A percentile compares a stretch with the other conserved stretches of the same genome.
phyloP scores from a whole-genome alignment of 2,888 invertebrate species.

The Dilophus febrilis region DNA sequence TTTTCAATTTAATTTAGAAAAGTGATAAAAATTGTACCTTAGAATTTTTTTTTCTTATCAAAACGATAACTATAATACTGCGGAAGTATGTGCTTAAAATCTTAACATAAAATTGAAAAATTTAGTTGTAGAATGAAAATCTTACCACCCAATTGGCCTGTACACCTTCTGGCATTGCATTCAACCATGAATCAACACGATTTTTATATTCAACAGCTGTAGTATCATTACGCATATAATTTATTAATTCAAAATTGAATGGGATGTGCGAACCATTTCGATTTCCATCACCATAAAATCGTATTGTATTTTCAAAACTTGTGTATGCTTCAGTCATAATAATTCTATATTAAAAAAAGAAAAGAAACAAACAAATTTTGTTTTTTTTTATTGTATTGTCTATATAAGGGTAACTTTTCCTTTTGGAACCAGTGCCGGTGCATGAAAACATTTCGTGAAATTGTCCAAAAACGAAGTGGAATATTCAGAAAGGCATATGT shows the following conservation, averaged over 20 bases:
- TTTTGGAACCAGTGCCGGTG: no score
- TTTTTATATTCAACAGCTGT: conserved; percentile 33
- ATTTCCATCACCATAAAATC: conserved; percentile 38
- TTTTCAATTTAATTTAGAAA: no score
- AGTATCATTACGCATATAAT: conserved; percentile 30
- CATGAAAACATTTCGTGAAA: no score
- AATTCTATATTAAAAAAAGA: conserved; percentile 24
- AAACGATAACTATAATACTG: no score
- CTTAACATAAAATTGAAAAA: background rate
- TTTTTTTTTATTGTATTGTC: conserved; percentile 11
- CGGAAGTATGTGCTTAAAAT: background rate
- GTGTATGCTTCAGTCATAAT: conserved; percentile 46
- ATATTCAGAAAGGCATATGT: no score
- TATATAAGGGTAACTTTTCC: no score
- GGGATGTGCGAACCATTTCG: conserved; percentile 40
- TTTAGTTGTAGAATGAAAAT: conserved; percentile 5
- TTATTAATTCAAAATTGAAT: conserved; percentile 46
- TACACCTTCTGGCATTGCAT: conserved; percentile 36
- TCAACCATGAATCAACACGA: conserved; percentile 38
- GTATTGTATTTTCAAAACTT: conserved; percentile 35
- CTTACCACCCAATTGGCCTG: conserved; percentile 52
- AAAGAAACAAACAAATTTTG: background rate
- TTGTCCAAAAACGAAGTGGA: no score
- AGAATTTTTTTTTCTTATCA: no score
- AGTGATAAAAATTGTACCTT: no score